These are phyloP conservation scores for Aspidiotus rigidus DNA, from an alignment of 2,888 invertebrate species.

Conservation along the genomic window DNA sequence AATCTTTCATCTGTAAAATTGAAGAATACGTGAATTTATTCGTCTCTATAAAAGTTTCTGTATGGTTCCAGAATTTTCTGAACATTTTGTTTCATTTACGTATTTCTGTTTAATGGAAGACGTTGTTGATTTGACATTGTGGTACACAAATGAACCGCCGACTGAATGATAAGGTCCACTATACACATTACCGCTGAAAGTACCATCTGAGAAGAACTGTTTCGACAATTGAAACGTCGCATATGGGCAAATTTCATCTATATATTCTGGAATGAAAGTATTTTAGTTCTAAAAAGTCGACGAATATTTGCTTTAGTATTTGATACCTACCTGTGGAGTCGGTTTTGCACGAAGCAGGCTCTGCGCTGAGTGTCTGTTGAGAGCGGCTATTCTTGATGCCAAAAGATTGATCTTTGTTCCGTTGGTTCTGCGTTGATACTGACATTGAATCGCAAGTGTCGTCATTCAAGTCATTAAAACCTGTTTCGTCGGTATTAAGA, in stretches of 20 bases:
- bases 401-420: constrained; percentile 68
- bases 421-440: constrained; percentile 56
- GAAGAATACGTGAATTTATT: neutral
- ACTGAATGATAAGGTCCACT: constrained; percentile 80
- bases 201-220: constrained; percentile 72
- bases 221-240: constrained; percentile 85
- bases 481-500: neutral
- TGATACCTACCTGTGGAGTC: constrained; percentile 39
- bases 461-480: constrained; percentile 16
- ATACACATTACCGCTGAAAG: constrained; percentile 80
- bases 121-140: constrained; percentile 64
- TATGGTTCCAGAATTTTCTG: neutral
- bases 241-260: constrained; percentile 87
- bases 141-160: constrained; percentile 75
- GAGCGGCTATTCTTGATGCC: constrained; percentile 52
- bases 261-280: constrained; percentile 59
- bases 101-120: constrained; percentile 51
- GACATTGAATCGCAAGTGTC: constrained; percentile 47
- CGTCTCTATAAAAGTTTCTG: neutral
- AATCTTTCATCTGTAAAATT: constrained; percentile 59
- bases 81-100: constrained; percentile 45
- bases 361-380: constrained; percentile 46
- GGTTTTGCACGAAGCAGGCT: constrained; percentile 51
- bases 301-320: neutral
- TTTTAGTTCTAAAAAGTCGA: neutral